Evolutionary conservation across 2,888 invertebrate species (phyloP), one percentile per base, ranked within the genome.

Genomic region (Clanis bilineata): DNA sequence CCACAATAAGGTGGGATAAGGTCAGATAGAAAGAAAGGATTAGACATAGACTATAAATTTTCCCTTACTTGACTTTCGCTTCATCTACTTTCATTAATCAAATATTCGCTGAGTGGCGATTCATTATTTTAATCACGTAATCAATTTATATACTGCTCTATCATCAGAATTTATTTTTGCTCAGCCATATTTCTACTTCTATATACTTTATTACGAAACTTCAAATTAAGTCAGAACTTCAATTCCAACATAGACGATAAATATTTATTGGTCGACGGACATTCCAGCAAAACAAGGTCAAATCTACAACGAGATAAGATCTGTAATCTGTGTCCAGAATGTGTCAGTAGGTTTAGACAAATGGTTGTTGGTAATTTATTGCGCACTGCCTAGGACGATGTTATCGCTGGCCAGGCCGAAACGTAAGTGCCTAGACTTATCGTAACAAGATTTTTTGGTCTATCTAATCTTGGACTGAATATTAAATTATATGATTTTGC

Each of bases 341-440:
- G 28, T 25, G 51, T 51, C 51, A 51, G 51, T 47, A 2, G 22
- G 44, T 45, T 32, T 51, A 51, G 51, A 51, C 51, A 51, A 32
- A 51, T 32, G 32, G 51, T 32, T 28, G 18, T 10, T 15, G 7
- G 18, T 51, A 51, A 51, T 51, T 28, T 51, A 51, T 32, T 18
- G 51, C 32, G 32, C 32, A 51, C 10, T 10, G 51, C 18, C 51
- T 9, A 9, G 22, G 32, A 9, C n/a, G 32, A 51, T 51, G 32
- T 28, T 51, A 51, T 51, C 51, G 36, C 36, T 36, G 10, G 15
- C 18, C 18, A 41, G 41, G 12, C 12, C 36, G 18, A 41, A 41
- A 7, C 18, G 41, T 41, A 7, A 41, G 18, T 41, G 18, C 18
- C 9, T 0, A 18, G 18, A 41, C 9, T 18, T 41, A 41, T 2